Conservation (phyloP, 2,113 vertebrate species). For the Orientallactaga bullata region DNA sequence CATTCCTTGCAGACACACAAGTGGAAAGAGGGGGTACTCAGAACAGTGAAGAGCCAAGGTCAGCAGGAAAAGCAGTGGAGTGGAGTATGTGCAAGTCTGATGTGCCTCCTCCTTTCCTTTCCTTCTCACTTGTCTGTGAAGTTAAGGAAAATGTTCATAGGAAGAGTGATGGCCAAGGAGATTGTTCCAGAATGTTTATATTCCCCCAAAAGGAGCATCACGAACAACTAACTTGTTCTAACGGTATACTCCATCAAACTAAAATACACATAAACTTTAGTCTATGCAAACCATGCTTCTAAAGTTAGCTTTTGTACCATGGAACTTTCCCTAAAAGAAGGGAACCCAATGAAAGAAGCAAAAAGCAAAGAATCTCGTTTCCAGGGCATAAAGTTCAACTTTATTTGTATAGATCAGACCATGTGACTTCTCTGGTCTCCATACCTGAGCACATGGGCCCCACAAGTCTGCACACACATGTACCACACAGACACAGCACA, state of each 20-base stretch:
- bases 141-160: not conserved
- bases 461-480: too few species aligned
- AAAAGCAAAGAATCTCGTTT: slow-evolving; percentile 37
- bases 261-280: slow-evolving; percentile 47
- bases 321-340: slow-evolving; percentile 44
- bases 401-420: slow-evolving; percentile 68
- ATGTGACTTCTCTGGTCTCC: too few species aligned
- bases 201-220: not conserved
- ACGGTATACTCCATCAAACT: slow-evolving; percentile 30
- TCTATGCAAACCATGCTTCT: slow-evolving; percentile 15
- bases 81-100: accelerated
- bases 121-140: not conserved
- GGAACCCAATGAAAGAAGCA: not conserved
- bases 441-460: too few species aligned
- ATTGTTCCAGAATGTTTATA: slow-evolving; percentile 5
- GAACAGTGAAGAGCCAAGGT: not conserved
- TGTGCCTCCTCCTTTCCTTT: too few species aligned
- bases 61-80: not conserved
- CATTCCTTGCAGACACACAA: too few species aligned
- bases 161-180: not conserved
- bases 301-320: slow-evolving; percentile 50
- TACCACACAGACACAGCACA: too few species aligned
- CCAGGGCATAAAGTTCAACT: slow-evolving; percentile 63
- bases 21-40: not conserved
- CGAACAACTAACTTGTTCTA: slow-evolving; percentile 41